Evolutionary conservation across 2,888 invertebrate genomes (phyloP).

Genomic region (Caenorhabditis sulstoni): DNA sequence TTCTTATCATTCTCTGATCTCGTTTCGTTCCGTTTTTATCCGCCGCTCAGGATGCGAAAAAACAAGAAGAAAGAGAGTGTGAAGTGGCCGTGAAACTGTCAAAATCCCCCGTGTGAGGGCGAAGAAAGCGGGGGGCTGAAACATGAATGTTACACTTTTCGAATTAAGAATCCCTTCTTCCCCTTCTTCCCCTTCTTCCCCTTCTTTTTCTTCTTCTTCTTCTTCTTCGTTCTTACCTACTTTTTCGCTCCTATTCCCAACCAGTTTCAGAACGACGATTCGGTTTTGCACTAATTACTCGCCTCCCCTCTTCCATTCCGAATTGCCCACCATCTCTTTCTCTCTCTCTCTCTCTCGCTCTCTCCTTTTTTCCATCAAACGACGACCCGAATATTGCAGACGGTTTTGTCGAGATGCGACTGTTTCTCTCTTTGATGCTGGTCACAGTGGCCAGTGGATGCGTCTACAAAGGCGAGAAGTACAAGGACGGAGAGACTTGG

Average conservation of each 20-base stretch:
- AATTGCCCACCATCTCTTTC: not conserved
- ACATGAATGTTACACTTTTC: conserved; percentile 15
- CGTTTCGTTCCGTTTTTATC: conserved; percentile 10
- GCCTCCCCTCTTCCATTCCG: not conserved
- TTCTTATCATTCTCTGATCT: conserved; percentile 47
- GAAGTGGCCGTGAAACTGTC: not conserved
- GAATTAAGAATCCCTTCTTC: not conserved
- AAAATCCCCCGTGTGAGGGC: not conserved
- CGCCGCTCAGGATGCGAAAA: not conserved
- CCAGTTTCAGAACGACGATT: conserved; percentile 1
- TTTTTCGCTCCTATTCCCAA: not conserved
- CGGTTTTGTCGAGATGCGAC: not conserved
- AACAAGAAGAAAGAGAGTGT: not conserved
- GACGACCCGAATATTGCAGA: not conserved
- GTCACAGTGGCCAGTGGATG: conserved; percentile 39
- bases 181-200: not conserved
- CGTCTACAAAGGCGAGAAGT: conserved; percentile 65
- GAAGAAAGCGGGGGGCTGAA: not conserved
- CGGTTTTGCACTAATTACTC: conserved; percentile 7
- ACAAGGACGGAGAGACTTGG: conserved; percentile 69
- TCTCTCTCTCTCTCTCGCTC: not conserved
- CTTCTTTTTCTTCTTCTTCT: not conserved
- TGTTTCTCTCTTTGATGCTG: conserved; percentile 7
- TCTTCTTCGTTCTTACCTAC: not conserved
- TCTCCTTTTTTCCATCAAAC: not conserved